Evolutionary conservation across 2,797 vertebrate genomes (phyloP).

Genomic region (Coregonus ussuriensis): DNA sequence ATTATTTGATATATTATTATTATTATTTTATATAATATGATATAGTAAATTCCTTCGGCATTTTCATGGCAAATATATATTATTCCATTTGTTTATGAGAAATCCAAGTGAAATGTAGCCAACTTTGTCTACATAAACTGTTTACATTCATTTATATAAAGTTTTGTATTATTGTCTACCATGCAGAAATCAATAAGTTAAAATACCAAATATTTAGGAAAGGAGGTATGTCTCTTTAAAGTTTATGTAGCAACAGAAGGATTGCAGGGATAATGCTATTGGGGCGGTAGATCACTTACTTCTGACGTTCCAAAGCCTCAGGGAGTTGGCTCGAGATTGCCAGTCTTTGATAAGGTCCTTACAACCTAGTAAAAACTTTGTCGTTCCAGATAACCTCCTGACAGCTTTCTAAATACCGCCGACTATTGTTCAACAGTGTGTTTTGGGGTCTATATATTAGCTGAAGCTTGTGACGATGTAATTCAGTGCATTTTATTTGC

Average conservation of each 20-base stretch:
- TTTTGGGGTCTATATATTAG: background rate
- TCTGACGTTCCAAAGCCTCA: constrained; percentile 75
- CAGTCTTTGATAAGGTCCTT: constrained; percentile 95
- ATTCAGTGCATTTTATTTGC: background rate
- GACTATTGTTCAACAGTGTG: background rate
- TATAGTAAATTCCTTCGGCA: background rate
- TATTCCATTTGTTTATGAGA: background rate
- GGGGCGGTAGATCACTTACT: constrained; percentile 83
- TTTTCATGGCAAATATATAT: no score
- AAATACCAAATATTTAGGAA: constrained; percentile 29
- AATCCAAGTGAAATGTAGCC: background rate
- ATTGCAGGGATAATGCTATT: constrained; percentile 72
- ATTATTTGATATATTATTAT: background rate
- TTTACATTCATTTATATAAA: background rate
- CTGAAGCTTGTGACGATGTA: background rate
- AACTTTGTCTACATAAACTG: background rate
- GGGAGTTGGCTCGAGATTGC: constrained; percentile 83
- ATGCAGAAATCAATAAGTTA: constrained; percentile 42
- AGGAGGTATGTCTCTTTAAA: constrained; percentile 78
- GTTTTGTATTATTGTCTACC: background rate
- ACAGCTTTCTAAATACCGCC: constrained; percentile 4
- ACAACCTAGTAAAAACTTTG: constrained; percentile 74
- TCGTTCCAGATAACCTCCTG: constrained; percentile 22
- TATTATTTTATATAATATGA: background rate
- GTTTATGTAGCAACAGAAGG: constrained; percentile 75